phyloP scores from a whole-genome alignment of 1,140 invertebrate genomes.

The Coptotermes formosanus region DNA sequence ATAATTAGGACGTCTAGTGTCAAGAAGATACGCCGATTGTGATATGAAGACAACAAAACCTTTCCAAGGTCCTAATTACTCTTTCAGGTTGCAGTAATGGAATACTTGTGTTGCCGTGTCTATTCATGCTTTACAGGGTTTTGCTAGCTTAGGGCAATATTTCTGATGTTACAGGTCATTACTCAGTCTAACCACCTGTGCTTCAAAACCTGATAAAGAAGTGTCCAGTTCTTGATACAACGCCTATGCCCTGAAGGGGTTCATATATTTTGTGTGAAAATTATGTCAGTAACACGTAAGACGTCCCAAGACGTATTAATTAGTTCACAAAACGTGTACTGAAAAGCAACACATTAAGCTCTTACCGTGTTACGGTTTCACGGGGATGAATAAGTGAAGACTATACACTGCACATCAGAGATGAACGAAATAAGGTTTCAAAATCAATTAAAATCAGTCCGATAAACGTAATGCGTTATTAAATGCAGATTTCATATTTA shows the following conservation, averaged over 20 bases:
- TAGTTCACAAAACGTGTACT: background rate
- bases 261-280: background rate
- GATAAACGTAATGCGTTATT: too few species aligned
- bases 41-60: background rate
- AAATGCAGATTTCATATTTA: too few species aligned
- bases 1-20: background rate
- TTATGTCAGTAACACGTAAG: background rate
- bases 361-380: too few species aligned
- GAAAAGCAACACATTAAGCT: background rate
- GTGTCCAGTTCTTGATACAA: background rate
- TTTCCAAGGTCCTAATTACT: background rate
- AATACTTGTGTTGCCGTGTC: background rate
- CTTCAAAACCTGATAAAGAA: background rate
- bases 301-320: background rate
- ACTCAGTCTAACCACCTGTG: background rate
- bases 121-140: background rate
- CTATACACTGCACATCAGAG: too few species aligned
- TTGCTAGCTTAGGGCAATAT: background rate
- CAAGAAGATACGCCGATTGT: background rate
- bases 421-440: too few species aligned
- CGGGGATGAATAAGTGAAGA: too few species aligned
- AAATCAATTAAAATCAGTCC: too few species aligned
- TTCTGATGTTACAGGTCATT: background rate
- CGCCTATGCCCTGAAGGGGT: background rate
- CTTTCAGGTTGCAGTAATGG: background rate